Evolutionary conservation across 2,113 vertebrate species (phyloP).

Genomic region (Vulpes lagopus): DNA sequence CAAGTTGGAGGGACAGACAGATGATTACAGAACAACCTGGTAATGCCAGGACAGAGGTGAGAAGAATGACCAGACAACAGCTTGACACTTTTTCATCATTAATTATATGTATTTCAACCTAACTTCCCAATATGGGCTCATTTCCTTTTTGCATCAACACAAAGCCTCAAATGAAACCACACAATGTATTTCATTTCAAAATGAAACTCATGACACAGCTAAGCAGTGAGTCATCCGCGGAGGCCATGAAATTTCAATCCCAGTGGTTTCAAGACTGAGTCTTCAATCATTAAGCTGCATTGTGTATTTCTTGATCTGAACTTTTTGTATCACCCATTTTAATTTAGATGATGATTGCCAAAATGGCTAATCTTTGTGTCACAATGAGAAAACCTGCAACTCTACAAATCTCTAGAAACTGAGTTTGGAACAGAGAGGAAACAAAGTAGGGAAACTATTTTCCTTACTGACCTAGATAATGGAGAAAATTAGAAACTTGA

Average conservation of each 20-base stretch:
- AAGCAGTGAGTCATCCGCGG: constrained; percentile 57
- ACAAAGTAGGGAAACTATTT: constrained; percentile 11
- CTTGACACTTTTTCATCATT: constrained; percentile 50
- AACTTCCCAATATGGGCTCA: constrained; percentile 58
- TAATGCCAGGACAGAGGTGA: not conserved
- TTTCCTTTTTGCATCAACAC: constrained; percentile 77
- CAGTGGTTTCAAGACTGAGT: constrained; percentile 49
- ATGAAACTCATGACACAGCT: constrained; percentile 47
- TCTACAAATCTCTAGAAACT: constrained; percentile 38
- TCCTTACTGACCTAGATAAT: constrained; percentile 49
- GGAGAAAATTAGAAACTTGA: constrained; percentile 37
- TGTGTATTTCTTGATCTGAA: constrained; percentile 17
- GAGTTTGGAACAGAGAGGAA: constrained; percentile 28
- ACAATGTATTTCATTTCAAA: constrained; percentile 65
- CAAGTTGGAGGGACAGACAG: not conserved
- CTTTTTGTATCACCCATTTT: constrained; percentile 22
- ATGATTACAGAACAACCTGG: not conserved
- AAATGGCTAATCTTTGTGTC: not conserved
- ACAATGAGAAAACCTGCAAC: constrained; percentile 32
- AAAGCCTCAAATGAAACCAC: constrained; percentile 58
- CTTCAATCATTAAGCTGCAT: constrained; percentile 41
- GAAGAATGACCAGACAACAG: not conserved
- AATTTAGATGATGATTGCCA: not conserved
- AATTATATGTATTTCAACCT: constrained; percentile 67
- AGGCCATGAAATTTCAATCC: constrained; percentile 74